Evolutionary conservation across 2,888 invertebrate genomes (phyloP).

Genomic region (Macaria liturata): DNA sequence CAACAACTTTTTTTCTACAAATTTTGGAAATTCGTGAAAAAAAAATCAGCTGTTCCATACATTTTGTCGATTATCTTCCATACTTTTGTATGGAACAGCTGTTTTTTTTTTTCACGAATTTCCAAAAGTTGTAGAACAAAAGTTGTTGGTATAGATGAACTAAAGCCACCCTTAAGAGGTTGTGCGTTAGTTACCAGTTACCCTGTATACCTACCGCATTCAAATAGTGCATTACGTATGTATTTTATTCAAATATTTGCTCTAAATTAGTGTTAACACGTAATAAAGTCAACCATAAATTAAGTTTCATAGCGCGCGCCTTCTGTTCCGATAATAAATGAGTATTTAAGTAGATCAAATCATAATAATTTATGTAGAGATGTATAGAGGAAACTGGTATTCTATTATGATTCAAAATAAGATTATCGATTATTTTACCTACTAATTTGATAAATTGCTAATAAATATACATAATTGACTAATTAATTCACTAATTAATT

Average conservation of each 20-base stretch:
- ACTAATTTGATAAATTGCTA: background rate
- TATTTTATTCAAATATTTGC: constrained; percentile 28
- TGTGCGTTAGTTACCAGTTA: no score
- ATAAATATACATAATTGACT: constrained; percentile 3
- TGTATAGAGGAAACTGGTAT: constrained; percentile 13
- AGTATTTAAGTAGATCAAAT: constrained; percentile 22
- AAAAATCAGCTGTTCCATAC: no score
- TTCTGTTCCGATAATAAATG: constrained; percentile 23
- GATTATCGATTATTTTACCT: constrained; percentile 2
- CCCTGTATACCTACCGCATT: no score
- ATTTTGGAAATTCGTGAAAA: no score
- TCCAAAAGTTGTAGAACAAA: no score
- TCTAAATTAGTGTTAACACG: constrained; percentile 32
- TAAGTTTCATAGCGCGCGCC: constrained; percentile 16
- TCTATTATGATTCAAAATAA: background rate
- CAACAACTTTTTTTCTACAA: no score
- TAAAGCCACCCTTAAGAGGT: no score
- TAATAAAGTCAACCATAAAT: constrained; percentile 34
- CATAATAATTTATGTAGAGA: constrained; percentile 14
- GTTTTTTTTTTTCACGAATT: no score
- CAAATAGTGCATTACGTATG: constrained; percentile 11
- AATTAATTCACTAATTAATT: constrained; percentile 1
- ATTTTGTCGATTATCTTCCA: no score
- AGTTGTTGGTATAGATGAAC: no score
- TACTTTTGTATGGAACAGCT: no score